phyloP scores from a whole-genome alignment of 2,797 vertebrate species.

The Sarcophilus harrisii region DNA sequence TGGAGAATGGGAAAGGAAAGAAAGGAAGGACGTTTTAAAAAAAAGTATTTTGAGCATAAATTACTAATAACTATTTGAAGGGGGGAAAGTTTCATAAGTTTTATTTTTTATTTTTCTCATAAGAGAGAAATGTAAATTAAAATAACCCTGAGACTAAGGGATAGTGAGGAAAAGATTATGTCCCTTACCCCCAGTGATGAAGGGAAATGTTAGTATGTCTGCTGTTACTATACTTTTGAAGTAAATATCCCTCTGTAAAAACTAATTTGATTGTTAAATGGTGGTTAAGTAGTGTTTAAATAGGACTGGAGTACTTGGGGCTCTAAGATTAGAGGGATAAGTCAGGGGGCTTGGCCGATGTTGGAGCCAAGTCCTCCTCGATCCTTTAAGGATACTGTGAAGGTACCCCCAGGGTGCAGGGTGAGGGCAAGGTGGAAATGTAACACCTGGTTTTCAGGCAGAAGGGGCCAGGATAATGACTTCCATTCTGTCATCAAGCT shows the following conservation, averaged over 20 bases:
- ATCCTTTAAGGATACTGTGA: background rate
- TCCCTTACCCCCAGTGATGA: background rate
- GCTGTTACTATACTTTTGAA: background rate
- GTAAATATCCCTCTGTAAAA: background rate
- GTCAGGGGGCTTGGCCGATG: background rate
- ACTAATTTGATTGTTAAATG: background rate
- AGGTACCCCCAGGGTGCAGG: background rate
- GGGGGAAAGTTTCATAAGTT: accelerated
- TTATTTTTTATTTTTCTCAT: background rate
- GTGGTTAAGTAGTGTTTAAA: background rate
- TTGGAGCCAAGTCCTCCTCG: background rate
- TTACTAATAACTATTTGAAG: background rate
- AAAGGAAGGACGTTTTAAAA: background rate
- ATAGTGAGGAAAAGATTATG: background rate
- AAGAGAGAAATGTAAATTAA: background rate
- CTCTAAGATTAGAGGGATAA: background rate
- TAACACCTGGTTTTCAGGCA: background rate
- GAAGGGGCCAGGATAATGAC: background rate
- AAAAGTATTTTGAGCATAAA: background rate
- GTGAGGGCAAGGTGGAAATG: background rate
- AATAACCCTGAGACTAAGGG: background rate
- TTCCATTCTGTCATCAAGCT: background rate
- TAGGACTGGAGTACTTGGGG: background rate
- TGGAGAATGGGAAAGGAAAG: background rate
- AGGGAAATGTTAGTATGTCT: background rate